Base-by-base conservation (phyloP, 1,140 invertebrate species). In the Octopus bimaculoides region DNA sequence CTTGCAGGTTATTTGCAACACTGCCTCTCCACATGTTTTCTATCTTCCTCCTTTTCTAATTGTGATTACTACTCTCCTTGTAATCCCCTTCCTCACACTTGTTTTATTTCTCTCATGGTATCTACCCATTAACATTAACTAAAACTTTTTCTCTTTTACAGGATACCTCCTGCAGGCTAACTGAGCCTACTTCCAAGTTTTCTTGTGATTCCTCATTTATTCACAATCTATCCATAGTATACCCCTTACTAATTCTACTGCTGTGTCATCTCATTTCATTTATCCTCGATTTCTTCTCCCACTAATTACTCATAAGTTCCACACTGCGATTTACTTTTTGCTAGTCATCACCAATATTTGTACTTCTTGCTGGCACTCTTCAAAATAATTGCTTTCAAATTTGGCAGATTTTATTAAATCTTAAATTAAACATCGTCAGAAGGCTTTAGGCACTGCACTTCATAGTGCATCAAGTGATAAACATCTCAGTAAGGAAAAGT, bases 131-230 rank as follows among this genome's bases (percentile, higher is more conserved):
- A 71, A 71, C 66, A n/a, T 20, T 14, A n/a, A 71, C 66, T 71
- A 71, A 71, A 71, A 9, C 26, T 71, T 71, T 61, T 71, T 71
- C 26, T 71, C 66, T 71, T 71, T 71, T 71, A 14, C 66, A 71
- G 66, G 66, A 71, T 71, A 20, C 66, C 66, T 71, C 66, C 66
- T 71, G 66, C 66, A 71, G 66, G 66, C 66, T n/a, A 71, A 14
- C 26, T 20, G 66, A 71, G 26, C 66, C 66, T 71, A 4, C 66
- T 71, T 71, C 66, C 66, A 71, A n/a, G 8, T 71, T 17, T 14
- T 71, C 17, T 71, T 71, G 17, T 20, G 9, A 61, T 61, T 41
- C 26, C 26, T 61, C 56, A 61, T 71, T 71, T 71, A 71, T 71
- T 71, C 66, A 20, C 17, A 14, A 71, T n/a, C 17, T 71, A n/a